Evolutionary conservation across 2,797 vertebrate species (phyloP).

Genomic region (Cryptoblepharus egeriae): DNA sequence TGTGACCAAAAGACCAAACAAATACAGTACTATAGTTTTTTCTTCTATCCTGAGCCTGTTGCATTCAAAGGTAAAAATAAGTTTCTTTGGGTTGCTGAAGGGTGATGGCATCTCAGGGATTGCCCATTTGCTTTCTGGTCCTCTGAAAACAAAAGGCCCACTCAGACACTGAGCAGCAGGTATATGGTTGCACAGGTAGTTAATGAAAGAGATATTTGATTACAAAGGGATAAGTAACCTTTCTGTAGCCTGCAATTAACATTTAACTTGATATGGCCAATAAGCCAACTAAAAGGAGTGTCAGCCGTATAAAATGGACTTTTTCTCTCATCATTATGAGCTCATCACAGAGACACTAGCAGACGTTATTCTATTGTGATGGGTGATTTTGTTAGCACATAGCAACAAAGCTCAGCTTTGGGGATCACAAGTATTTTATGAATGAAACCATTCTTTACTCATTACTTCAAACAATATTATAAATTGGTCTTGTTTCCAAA

Average conservation of each 20-base stretch:
- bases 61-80: not conserved
- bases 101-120: conserved; percentile 16
- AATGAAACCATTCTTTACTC: conserved; percentile 22
- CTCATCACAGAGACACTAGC: conserved; percentile 35
- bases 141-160: conserved; percentile 61
- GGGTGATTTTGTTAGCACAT: conserved; percentile 57
- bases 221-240: conserved; percentile 82
- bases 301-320: conserved; percentile 57
- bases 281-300: conserved; percentile 73
- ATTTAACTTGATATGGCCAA: conserved; percentile 82
- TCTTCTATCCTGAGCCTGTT: conserved; percentile 32
- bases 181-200: conserved; percentile 77
- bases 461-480: conserved; percentile 54
- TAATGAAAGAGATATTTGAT: conserved; percentile 82
- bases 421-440: conserved; percentile 23
- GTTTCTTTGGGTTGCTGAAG: not conserved
- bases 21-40: conserved; percentile 50
- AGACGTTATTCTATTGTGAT: conserved; percentile 40
- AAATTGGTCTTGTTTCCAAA: conserved; percentile 58
- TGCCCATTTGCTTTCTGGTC: conserved; percentile 37
- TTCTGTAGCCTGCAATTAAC: conserved; percentile 82
- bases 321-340: conserved; percentile 52
- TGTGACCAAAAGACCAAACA: conserved; percentile 51
- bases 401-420: conserved; percentile 55
- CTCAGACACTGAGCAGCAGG: conserved; percentile 54